phyloP scores from a whole-genome alignment of 2,888 invertebrate species.

The Stramonita haemastoma region DNA sequence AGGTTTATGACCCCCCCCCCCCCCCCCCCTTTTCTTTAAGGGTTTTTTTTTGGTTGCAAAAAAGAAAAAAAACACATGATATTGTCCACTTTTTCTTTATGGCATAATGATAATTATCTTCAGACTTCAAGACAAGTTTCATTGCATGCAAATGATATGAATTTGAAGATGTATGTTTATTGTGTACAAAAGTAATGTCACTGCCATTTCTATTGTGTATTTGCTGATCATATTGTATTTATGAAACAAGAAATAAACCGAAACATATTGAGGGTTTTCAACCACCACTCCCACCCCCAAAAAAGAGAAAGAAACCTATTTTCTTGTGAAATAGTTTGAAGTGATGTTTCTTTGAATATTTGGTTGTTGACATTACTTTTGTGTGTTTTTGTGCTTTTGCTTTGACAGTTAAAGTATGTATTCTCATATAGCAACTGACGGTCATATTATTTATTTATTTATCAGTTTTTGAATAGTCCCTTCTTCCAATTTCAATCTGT shows the following conservation, averaged over 20 bases:
- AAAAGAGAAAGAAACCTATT: not conserved
- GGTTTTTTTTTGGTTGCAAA: no score
- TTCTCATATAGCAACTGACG: not conserved
- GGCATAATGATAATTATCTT: no score
- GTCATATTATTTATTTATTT: no score
- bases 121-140: slow-evolving; percentile 17
- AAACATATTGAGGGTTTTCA: no score
- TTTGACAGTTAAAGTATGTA: not conserved
- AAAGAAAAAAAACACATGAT: no score
- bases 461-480: no score
- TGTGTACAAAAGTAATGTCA: slow-evolving; percentile 20
- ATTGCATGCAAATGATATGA: not conserved
- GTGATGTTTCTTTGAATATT: not conserved
- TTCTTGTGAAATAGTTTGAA: not conserved
- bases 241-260: no score
- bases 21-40: no score
- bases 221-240: not conserved
- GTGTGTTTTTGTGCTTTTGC: not conserved
- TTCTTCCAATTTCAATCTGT: no score
- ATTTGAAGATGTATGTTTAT: not conserved
- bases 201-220: not conserved
- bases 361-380: slow-evolving; percentile 13
- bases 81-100: no score
- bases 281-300: no score
- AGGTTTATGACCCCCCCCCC: no score